Evolutionary conservation across 2,888 invertebrate genomes (phyloP), one percentile per base, ranked within the genome.

Genomic region (Andrena flavipes): DNA sequence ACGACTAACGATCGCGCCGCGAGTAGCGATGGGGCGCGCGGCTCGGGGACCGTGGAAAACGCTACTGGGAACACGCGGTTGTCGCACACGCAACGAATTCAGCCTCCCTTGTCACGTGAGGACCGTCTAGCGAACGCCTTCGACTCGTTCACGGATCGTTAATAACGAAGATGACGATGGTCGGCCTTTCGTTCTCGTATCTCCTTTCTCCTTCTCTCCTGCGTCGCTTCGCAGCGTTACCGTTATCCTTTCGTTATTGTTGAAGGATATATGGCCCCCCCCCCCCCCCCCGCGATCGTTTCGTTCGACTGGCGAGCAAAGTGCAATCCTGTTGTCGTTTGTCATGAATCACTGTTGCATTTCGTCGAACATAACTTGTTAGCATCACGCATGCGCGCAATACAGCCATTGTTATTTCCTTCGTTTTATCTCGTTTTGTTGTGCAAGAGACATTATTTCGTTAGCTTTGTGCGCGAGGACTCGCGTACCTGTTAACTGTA

Each of bases 11-110:
- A 80, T 78, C 71, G 68, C 49, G 71, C 80, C 76, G 63, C 80
- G 85, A 85, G 74, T 76, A 85, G 75, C 67, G 70, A 80, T 7
- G 42, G 76, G 76, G 69, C 76, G 87, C 82, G 82, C 77, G 80
- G 76, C 80, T 78, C 68, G 77, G 56, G 65, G 54, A 64, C 63
- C 76, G n/a, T 29, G 71, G 51, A 74, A 74, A 79, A 42, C 49
- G 33, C 68, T 33, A 42, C 54, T 30, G 42, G 35, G 63, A 60
- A 51, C 63, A 48, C 60, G 60, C 65, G 49, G 65, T 73, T n/a
- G 26, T 29, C 26, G 76, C 42, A 33, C 35, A 51, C n/a, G 62
- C 51, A 54, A 59, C 13, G 59, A 64, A 62, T 59, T 77, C 29
- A 6, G 60, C 65, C 60, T 65, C 23, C 23, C 23, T 16, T 23